These are phyloP conservation scores for Vanessa cardui DNA, from an alignment of 2,888 invertebrate genomes.

Conservation along the genomic window DNA sequence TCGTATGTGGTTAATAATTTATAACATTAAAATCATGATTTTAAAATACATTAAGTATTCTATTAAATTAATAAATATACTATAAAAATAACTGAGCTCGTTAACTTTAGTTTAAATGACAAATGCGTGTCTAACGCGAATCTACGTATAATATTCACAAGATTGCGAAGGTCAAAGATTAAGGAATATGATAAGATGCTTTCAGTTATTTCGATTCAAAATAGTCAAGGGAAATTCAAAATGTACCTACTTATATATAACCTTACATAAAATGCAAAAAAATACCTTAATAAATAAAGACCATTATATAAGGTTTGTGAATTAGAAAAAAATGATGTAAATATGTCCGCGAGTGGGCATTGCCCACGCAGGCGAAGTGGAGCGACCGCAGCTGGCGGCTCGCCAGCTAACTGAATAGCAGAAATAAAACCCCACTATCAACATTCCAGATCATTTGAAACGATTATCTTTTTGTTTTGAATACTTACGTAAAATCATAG, in stretches of 20 bases:
- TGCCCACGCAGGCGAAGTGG: conserved; percentile 66
- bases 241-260: too few species aligned
- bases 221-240: neutral
- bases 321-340: conserved; percentile 41
- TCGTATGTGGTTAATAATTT: too few species aligned
- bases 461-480: conserved; percentile 70
- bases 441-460: conserved; percentile 80
- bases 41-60: too few species aligned
- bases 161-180: conserved; percentile 1
- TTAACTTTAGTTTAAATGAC: too few species aligned
- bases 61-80: too few species aligned
- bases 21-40: too few species aligned
- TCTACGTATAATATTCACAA: neutral
- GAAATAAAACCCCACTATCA: conserved; percentile 79
- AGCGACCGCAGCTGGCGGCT: conserved; percentile 68
- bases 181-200: neutral
- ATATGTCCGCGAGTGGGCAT: conserved; percentile 57
- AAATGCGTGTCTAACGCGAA: neutral
- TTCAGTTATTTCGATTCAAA: neutral
- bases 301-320: conserved; percentile 23
- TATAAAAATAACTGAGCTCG: too few species aligned
- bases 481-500: conserved; percentile 33
- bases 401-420: conserved; percentile 76
- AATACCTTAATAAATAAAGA: conserved; percentile 9
- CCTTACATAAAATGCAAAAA: too few species aligned